A percentile compares a stretch with the other conserved stretches of the same genome.
Conservation (phyloP, 2,888 invertebrate species). For the Cephus runcator region DNA sequence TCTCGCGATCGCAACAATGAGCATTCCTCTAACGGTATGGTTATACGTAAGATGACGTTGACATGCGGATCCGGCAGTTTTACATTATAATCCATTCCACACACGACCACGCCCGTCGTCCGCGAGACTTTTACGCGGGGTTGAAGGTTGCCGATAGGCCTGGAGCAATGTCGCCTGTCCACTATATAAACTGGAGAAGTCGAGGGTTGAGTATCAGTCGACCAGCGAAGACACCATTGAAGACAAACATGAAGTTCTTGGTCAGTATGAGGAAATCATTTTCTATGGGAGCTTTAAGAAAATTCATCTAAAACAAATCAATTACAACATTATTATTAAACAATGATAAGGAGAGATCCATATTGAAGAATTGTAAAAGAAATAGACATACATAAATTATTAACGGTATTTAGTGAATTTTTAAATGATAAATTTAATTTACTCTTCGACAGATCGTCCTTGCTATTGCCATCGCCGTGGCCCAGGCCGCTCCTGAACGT, state of each 20-base stretch:
- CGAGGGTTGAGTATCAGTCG: slow-evolving; percentile 31
- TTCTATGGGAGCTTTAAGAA: no score
- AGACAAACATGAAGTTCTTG: slow-evolving; percentile 39
- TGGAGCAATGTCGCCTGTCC: background rate
- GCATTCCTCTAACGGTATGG: no score
- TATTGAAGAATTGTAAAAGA: no score
- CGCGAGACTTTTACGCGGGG: slow-evolving; percentile 11
- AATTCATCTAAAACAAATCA: no score
- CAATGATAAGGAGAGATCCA: no score
- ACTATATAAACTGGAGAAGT: slow-evolving; percentile 37
- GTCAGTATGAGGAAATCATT: slow-evolving; percentile 23
- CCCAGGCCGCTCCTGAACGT: slow-evolving; percentile 41
- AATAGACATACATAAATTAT: no score
- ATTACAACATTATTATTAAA: no score
- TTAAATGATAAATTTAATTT: no score
- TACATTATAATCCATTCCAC: background rate
- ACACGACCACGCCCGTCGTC: slow-evolving; percentile 5
- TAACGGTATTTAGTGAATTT: no score
- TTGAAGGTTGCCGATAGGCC: background rate
- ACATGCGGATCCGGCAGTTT: slow-evolving; percentile 2
- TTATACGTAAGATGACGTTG: background rate
- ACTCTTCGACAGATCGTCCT: slow-evolving; percentile 31
- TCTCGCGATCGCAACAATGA: no score
- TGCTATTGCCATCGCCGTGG: slow-evolving; percentile 34
- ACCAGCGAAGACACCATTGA: background rate